Base-by-base conservation (phyloP, 2,113 vertebrate species). In the Coptodon bakossiorum region DNA sequence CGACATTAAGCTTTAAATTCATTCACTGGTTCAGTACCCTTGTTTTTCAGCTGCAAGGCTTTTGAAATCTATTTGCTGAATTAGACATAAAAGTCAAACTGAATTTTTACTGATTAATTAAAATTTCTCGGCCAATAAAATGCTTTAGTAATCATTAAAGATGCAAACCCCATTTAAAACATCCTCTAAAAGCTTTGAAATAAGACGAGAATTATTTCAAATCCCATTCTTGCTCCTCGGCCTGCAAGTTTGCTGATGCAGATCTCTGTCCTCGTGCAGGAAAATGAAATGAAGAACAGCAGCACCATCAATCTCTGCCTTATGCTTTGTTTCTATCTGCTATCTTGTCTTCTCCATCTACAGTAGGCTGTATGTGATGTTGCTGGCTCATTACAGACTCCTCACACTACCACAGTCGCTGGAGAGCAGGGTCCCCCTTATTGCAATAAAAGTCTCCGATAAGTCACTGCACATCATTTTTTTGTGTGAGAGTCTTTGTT, bases 221-320 rank as follows among this genome's bases (percentile, higher is more conserved):
- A 88, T 91, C 59, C 10, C 31, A 38, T 59, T 88, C 11, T 50
- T 40, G 29, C 57, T 45, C 53, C 38, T 85, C 6, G 5, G 57
- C 87, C 54, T 24, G 57, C 19, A 57, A 81, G 86, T 89, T 86
- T 38, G 57, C 81, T 63, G 84, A 93, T 53, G 73, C 36, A 63
- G 82, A 86, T 38, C 85, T 91, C 86, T 82, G 82, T 88, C 86
- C 90, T 88, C 38, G 81, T 88, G 90, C 45, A 56, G 82, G 80
- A 59, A 92, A 92, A 94, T 85, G 83, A 92, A 91, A 93, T 84
- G 80, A 89, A 85, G 59, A 89, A 78, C 16, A 78, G 84, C 79
- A 86, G 80, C 85, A 82, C 91, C 91, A 95, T 95, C 90, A 92
- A 84, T 95, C 94, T 93, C 86, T 91, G 92, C 86, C 91, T 93